phyloP scores from a whole-genome alignment of 2,797 vertebrate species.

The Acrocephalus scirpaceus region DNA sequence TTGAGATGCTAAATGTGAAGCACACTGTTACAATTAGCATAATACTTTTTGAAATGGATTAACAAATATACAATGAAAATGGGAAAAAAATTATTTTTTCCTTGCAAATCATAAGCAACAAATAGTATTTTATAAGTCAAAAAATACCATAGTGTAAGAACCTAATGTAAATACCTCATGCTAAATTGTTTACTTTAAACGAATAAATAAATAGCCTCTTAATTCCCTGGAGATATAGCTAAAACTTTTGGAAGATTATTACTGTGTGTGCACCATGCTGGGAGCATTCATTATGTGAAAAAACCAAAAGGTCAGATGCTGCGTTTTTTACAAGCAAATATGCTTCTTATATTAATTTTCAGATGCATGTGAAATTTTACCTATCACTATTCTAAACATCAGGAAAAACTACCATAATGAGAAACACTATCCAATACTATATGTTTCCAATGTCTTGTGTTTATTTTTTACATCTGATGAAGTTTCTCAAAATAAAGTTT shows the following conservation, averaged over 20 bases:
- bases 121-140: conserved; percentile 21
- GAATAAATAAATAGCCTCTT: neutral
- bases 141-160: neutral
- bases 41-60: conserved; percentile 79
- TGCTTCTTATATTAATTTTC: neutral
- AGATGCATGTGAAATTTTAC: neutral
- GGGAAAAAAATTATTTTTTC: conserved; percentile 49
- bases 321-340: neutral
- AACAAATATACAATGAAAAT: conserved; percentile 74
- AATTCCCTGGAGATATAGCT: neutral
- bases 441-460: neutral
- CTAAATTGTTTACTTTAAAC: neutral
- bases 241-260: neutral
- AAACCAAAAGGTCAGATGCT: neutral
- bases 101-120: conserved; percentile 15
- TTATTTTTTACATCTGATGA: neutral
- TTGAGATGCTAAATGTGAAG: conserved; percentile 76
- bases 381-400: neutral
- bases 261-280: neutral
- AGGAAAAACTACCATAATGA: neutral
- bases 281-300: neutral
- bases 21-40: conserved; percentile 78
- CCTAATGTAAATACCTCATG: neutral
- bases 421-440: neutral
- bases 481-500: neutral